Conservation (phyloP, 2,888 invertebrate species). For the Drosophila melanocephala region DNA sequence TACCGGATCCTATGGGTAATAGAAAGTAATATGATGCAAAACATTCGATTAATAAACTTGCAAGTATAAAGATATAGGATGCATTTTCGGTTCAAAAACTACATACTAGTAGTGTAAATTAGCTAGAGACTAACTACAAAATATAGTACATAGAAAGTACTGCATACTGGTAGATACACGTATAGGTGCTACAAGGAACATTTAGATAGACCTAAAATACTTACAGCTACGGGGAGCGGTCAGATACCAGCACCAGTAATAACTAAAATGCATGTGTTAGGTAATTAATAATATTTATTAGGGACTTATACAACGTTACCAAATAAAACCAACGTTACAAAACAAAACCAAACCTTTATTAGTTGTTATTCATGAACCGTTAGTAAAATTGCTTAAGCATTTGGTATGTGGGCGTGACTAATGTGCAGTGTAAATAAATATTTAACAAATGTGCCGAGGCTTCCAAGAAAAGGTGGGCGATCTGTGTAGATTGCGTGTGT, state of each 20-base stretch:
- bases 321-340: slow-evolving; percentile 5
- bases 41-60: slow-evolving; percentile 59
- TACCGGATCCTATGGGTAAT: slow-evolving; percentile 73
- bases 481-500: slow-evolving; percentile 14
- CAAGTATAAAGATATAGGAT: slow-evolving; percentile 11
- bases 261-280: slow-evolving; percentile 27
- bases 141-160: slow-evolving; percentile 22
- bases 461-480: slow-evolving; percentile 25
- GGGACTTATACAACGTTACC: slow-evolving; percentile 1
- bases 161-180: slow-evolving; percentile 26
- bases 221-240: slow-evolving; percentile 40
- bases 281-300: slow-evolving; percentile 8
- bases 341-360: slow-evolving; percentile 21
- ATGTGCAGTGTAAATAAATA: slow-evolving; percentile 58
- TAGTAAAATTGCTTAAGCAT: slow-evolving; percentile 68
- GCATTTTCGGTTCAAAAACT: slow-evolving; percentile 2
- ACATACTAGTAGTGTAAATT: slow-evolving; percentile 28
- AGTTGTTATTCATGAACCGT: slow-evolving; percentile 43
- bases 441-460: slow-evolving; percentile 55
- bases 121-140: slow-evolving; percentile 50
- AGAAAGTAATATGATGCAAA: slow-evolving; percentile 55
- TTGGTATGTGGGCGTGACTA: slow-evolving; percentile 58
- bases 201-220: slow-evolving; percentile 24
- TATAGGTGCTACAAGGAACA: slow-evolving; percentile 24
- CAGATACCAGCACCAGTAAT: slow-evolving; percentile 37